phyloP scores from a whole-genome alignment of 2,113 vertebrate genomes.

The Hystrix cristata region DNA sequence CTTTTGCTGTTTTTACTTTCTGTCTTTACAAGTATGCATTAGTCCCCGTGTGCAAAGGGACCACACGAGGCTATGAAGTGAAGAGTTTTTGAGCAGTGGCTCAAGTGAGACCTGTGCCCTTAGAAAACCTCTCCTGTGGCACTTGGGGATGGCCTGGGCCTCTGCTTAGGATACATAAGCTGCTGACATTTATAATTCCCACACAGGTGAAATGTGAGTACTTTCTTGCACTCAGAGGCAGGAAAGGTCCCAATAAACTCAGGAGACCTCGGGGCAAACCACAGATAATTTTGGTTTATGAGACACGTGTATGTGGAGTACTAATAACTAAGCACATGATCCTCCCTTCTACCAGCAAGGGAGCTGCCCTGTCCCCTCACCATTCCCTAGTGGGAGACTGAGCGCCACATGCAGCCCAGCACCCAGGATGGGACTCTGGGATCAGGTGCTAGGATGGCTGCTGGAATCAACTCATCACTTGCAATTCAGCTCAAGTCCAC shows the following conservation, averaged over 20 bases:
- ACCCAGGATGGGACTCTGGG: background rate
- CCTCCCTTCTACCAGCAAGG: background rate
- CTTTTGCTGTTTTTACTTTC: background rate
- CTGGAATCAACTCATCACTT: background rate
- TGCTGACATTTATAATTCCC: background rate
- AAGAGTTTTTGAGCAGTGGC: background rate
- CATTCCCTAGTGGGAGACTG: background rate
- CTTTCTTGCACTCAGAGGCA: conserved; percentile 17
- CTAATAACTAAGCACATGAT: background rate
- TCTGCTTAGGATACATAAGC: background rate
- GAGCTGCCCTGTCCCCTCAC: accelerated
- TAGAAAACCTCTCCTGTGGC: background rate
- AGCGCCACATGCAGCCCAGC: background rate
- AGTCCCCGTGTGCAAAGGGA: background rate
- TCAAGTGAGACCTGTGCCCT: background rate
- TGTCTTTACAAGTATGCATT: background rate
- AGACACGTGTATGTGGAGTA: background rate
- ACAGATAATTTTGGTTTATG: background rate
- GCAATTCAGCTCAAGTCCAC: background rate
- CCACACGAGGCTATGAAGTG: background rate
- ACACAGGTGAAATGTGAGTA: conserved; percentile 27
- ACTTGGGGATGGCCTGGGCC: background rate
- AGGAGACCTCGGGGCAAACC: conserved; percentile 42
- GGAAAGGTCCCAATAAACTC: conserved; percentile 41
- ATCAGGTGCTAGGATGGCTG: background rate